Base-by-base conservation (phyloP, 2,888 invertebrate genomes). In the Watsonalla binaria region DNA sequence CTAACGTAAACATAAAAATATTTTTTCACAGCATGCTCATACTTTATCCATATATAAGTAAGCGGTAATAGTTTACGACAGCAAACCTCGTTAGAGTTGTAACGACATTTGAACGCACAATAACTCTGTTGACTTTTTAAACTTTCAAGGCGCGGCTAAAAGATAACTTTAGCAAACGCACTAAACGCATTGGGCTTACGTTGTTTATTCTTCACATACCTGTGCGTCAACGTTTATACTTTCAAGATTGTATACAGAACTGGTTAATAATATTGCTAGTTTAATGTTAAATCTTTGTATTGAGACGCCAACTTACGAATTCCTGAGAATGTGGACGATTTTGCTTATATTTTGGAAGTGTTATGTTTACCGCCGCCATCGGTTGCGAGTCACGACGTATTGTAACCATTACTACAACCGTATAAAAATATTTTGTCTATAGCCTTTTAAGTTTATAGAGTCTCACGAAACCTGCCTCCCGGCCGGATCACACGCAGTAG, bases 161-260 rank as follows among this genome's bases (percentile, higher is more conserved):
- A 85, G 86, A 89, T 88, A 85, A 72, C 76, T 86, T 88, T 85
- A 82, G 87, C 86, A 87, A 87, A 87, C 87, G 74, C 65, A 79
- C 80, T 83, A 80, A 80, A 76, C 76, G 67, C 67, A 65, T 65
- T 56, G 54, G 59, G 71, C 75, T 71, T 72, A 76, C 63, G 47
- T 49, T 87, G 82, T 90, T 88, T 85, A 78, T 78, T 82, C 78
- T 86, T 84, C 82, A 86, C 85, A 88, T 84, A 85, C 76, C 72
- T 68, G 75, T 70, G 56, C 74, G 80, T 82, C 79, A 78, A 82
- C 81, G 74, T 76, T 74, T 80, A 80, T 80, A 78, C 76, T 78
- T 75, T 69, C 64, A 63, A 70, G 66, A 68, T 75, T 74, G 75
- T 77, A 60, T 73, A 70, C 67, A 62, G 65, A 60, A 70, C 72